Percentiles rank a stretch among this genome's conserved stretches.
These are phyloP conservation scores for Kryptolebias ocellatus DNA, from an alignment of 2,797 vertebrate species.

Conservation along the genomic window DNA sequence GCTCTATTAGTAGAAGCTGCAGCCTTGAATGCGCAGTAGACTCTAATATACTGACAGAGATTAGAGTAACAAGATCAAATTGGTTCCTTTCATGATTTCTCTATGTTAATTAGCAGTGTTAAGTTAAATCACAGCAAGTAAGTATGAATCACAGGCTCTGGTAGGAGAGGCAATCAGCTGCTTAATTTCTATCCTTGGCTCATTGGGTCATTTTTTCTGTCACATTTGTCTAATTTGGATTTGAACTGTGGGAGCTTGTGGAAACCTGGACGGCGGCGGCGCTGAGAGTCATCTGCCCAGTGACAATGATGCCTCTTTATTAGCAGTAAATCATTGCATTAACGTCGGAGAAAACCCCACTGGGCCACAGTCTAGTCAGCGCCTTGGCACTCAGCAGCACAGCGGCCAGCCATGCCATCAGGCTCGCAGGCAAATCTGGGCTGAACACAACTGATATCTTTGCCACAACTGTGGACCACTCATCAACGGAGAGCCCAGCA, in stretches of 20 bases:
- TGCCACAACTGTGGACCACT: slow-evolving; percentile 56
- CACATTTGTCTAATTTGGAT: slow-evolving; percentile 58
- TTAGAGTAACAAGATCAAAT: slow-evolving; percentile 53
- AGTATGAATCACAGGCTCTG: slow-evolving; percentile 54
- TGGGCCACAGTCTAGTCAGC: slow-evolving; percentile 55
- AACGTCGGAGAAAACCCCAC: slow-evolving; percentile 56
- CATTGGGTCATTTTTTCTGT: slow-evolving; percentile 35
- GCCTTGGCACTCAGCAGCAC: slow-evolving; percentile 52
- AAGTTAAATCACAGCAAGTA: slow-evolving; percentile 52
- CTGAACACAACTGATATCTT: slow-evolving; percentile 45
- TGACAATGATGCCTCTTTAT: slow-evolving; percentile 69
- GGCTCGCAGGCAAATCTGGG: slow-evolving; percentile 60
- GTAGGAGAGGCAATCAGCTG: slow-evolving; percentile 51
- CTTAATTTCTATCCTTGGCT: slow-evolving; percentile 58
- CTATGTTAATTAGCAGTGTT: slow-evolving; percentile 64
- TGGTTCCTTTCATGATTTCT: slow-evolving; percentile 62
- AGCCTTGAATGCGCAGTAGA: slow-evolving; percentile 18
- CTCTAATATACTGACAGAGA: slow-evolving; percentile 26
- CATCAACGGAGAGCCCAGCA: slow-evolving; percentile 44
- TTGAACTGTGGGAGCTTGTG: slow-evolving; percentile 30
- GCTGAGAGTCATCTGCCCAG: slow-evolving; percentile 45
- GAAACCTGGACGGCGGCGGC: slow-evolving; percentile 47
- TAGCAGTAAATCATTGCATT: slow-evolving; percentile 69
- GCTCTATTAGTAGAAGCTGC: slow-evolving; percentile 14
- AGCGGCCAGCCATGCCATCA: slow-evolving; percentile 56